Conservation (phyloP, 1,140 invertebrate species). For the Psilanteris sp. region DNA sequence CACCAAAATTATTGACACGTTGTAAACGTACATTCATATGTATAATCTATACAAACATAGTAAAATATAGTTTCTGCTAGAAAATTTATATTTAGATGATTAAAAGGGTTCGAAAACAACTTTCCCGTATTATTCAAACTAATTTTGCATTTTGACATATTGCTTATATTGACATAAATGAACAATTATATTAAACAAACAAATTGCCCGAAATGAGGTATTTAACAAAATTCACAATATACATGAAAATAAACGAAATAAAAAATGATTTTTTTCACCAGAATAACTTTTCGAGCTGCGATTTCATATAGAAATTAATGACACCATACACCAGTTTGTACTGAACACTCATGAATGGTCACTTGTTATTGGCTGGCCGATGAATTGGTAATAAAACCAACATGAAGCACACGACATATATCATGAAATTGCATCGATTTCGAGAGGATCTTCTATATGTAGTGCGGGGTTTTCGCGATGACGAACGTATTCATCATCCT, state of each 20-base stretch:
- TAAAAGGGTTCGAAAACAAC: too few species aligned
- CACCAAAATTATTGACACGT: too few species aligned
- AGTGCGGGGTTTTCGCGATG: constrained; percentile 40
- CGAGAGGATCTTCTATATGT: constrained; percentile 54
- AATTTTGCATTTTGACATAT: too few species aligned
- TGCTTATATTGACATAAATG: too few species aligned
- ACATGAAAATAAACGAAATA: constrained; percentile 6
- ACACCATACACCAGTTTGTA: constrained; percentile 53
- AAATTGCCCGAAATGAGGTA: too few species aligned
- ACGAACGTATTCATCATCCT: constrained; percentile 65
- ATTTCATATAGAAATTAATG: constrained; percentile 56
- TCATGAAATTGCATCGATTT: constrained; percentile 68
- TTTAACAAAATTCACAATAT: not conserved
- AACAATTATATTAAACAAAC: too few species aligned
- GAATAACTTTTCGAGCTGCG: constrained; percentile 26
- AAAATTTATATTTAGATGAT: too few species aligned
- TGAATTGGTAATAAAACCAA: constrained; percentile 70
- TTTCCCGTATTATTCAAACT: too few species aligned
- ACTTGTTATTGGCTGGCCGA: constrained; percentile 64
- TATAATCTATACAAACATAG: too few species aligned
- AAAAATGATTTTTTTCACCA: constrained; percentile 1
- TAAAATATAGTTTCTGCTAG: too few species aligned
- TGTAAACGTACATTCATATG: too few species aligned
- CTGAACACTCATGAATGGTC: constrained; percentile 41
- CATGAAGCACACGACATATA: constrained; percentile 59